Percentiles rank a stretch among this genome's conserved stretches.
Conservation (phyloP, 2,888 invertebrate species). For the Schizotus pectinicornis region DNA sequence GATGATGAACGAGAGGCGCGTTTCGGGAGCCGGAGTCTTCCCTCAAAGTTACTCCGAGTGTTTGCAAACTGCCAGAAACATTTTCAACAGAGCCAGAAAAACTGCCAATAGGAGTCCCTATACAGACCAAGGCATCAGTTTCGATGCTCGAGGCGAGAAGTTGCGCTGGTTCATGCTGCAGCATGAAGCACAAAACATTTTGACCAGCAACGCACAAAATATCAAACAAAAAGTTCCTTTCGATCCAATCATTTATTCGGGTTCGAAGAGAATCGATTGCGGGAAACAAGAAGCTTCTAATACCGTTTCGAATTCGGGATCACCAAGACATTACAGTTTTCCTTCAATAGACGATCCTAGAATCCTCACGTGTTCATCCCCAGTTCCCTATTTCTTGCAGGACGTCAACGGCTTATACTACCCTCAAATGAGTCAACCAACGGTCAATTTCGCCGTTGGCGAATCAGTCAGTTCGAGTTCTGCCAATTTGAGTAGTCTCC, state of each 20-base stretch:
- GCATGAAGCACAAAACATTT: constrained; percentile 80
- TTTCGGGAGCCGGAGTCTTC: constrained; percentile 74
- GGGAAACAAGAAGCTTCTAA: constrained; percentile 5
- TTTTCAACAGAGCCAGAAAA: constrained; percentile 79
- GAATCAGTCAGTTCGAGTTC: constrained; percentile 61
- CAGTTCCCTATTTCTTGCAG: constrained; percentile 56
- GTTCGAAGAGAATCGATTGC: constrained; percentile 29
- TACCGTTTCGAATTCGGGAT: constrained; percentile 50
- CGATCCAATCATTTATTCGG: constrained; percentile 67
- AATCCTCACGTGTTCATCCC: constrained; percentile 52
- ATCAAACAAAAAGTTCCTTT: constrained; percentile 80
- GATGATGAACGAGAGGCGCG: constrained; percentile 72
- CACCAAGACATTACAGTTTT: constrained; percentile 72
- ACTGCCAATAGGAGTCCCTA: constrained; percentile 75
- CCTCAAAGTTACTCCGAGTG: constrained; percentile 79
- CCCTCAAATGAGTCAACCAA: constrained; percentile 50
- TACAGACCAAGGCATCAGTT: constrained; percentile 76
- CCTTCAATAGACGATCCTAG: constrained; percentile 69
- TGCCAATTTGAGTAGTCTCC: constrained; percentile 48
- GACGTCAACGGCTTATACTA: constrained; percentile 54
- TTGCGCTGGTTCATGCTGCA: constrained; percentile 90
- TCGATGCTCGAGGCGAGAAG: constrained; percentile 71
- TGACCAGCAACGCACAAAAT: constrained; percentile 75
- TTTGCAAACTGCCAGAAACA: constrained; percentile 77
- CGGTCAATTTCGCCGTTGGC: constrained; percentile 72